Base-by-base conservation (phyloP, 2,797 vertebrate genomes). In the Pseudocheirus occidentalis region DNA sequence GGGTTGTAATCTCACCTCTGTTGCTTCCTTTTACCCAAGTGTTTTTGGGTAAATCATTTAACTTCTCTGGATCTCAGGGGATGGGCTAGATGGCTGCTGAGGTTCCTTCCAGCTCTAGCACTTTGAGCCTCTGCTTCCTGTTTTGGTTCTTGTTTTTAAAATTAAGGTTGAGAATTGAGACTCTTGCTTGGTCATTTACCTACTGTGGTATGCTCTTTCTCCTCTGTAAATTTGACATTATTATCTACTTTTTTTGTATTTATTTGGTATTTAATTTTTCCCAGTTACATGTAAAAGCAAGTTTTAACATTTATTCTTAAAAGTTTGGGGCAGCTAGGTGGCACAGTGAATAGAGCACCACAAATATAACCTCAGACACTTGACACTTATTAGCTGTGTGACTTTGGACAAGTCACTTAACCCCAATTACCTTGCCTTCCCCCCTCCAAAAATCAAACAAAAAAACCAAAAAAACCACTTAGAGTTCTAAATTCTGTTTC, bases 121-220 rank as follows among this genome's bases (percentile, higher is more conserved):
- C 73, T 81, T 46, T 11, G 40, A 24, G 18, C 5, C 7, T 46
- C 16, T 73, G 34, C 18, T 53, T 92, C 11, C 29, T 34, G 56
- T 90, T 54, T 81, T 91, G n/a, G 53, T 93, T 92, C 53, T 91
- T 90, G 53, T 55, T 97, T 95, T 95, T 89, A 90, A 94, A 90
- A n/a, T 53, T 87, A 28, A 56, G 31, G n/a, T 12, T 16, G 54
- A 92, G n/a, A 95, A 66, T 87, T 96, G 81, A 96, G 90, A 95
- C 95, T 92, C 92, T 55, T 55, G 0, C 52, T 55, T 73, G 73
- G 40, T 96, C 90, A 52, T 58, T 91, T 40, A 53, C 21, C 50
- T 62, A 13, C 10, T 34, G 31, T 40, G 27, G 40, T 59, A 62
- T 53, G 50, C 58, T 73, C 57, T 93, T 62, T 73, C 16, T 91